Evolutionary conservation across 1,140 invertebrate species (phyloP).

Genomic region (Sitodiplosis mosellana): DNA sequence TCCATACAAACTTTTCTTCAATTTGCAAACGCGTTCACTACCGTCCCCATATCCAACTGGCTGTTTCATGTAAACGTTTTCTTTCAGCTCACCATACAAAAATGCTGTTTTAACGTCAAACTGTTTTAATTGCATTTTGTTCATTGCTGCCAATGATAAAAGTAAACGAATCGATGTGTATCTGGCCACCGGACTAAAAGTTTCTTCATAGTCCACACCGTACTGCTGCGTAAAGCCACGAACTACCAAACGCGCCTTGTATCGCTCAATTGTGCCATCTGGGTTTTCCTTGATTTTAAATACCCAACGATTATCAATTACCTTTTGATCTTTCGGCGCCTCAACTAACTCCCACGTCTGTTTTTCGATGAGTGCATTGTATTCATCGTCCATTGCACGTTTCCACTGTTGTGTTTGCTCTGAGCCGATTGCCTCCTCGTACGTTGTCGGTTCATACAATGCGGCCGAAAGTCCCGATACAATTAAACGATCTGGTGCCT

Average conservation of each 20-base stretch:
- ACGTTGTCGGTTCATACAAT: conserved; percentile 13
- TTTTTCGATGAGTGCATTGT: conserved; percentile 15
- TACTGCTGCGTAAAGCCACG: conserved; percentile 18
- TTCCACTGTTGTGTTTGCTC: conserved; percentile 14
- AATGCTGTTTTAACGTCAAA: conserved; percentile 16
- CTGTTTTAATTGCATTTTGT: conserved; percentile 6
- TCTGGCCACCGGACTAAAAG: conserved; percentile 8
- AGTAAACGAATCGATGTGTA: conserved; percentile 7
- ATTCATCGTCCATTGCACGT: conserved; percentile 16
- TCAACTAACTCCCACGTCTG: conserved; percentile 17
- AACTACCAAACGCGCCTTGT: conserved; percentile 20
- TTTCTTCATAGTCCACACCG: conserved; percentile 12
- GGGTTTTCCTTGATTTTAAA: conserved; percentile 6
- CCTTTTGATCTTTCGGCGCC: conserved; percentile 13
- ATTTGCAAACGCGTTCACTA: conserved; percentile 4
- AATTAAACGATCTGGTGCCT: neutral
- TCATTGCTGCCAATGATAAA: conserved; percentile 6
- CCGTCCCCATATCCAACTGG: conserved; percentile 11
- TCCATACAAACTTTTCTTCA: conserved; percentile 1
- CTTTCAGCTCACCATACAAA: conserved; percentile 21
- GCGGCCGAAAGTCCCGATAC: neutral
- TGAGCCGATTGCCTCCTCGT: conserved; percentile 16
- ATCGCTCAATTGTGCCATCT: conserved; percentile 12
- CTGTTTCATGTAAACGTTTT: too few species aligned
- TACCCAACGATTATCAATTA: conserved; percentile 11